Evolutionary conservation across 2,888 invertebrate species (phyloP).

Genomic region (Eupeodes luniger): DNA sequence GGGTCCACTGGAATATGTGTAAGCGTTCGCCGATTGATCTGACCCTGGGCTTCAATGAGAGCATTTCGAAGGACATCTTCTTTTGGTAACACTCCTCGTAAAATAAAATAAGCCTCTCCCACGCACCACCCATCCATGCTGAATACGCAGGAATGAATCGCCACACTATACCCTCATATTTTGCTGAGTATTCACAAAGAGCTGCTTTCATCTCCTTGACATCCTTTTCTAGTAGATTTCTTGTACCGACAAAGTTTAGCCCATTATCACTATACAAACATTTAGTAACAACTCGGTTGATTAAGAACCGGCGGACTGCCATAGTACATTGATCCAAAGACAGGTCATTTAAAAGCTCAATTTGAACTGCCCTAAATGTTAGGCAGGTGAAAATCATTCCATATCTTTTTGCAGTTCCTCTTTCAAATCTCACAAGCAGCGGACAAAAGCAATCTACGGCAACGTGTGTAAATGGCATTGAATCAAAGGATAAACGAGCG

Average conservation of each 20-base stretch:
- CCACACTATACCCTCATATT: conserved; percentile 37
- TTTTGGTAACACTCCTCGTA: not conserved
- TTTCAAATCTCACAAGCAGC: not conserved
- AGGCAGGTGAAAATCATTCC: not conserved
- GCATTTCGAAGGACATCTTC: conserved; percentile 19
- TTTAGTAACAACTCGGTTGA: conserved; percentile 24
- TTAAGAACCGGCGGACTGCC: conserved; percentile 20
- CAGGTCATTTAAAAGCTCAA: conserved; percentile 24
- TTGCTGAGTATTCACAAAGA: conserved; percentile 4
- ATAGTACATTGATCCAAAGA: conserved; percentile 15
- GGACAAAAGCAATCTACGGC: conserved; percentile 10
- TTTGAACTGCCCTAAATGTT: conserved; percentile 27
- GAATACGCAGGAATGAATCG: conserved; percentile 45
- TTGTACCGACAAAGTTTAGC: conserved; percentile 17
- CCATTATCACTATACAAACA: conserved; percentile 33
- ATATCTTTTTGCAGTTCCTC: not conserved
- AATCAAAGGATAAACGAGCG: not conserved
- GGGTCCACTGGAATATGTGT: not conserved
- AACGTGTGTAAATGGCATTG: not conserved
- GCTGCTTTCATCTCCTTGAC: conserved; percentile 2
- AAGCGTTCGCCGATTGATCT: not conserved
- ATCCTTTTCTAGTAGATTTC: conserved; percentile 29
- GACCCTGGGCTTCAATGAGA: not conserved
- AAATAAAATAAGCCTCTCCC: conserved; percentile 28
- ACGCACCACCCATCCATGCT: conserved; percentile 34